Evolutionary conservation across 2,888 invertebrate species (phyloP).

Genomic region (Ferrisia virgata): DNA sequence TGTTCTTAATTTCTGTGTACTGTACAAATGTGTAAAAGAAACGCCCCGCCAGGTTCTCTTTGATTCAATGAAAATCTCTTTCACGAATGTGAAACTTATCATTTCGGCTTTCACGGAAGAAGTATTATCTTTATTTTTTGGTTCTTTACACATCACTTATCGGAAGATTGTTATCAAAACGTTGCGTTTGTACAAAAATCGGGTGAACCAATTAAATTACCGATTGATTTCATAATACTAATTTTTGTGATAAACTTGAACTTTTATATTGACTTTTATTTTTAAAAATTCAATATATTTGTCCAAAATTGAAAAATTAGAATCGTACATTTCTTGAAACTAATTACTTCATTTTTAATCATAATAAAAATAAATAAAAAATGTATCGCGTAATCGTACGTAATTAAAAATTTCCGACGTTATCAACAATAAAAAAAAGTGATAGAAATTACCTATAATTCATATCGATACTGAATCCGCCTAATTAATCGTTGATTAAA

Average conservation of each 20-base stretch:
- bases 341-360: background rate
- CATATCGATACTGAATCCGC: background rate
- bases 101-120: background rate
- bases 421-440: background rate
- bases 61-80: background rate
- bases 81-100: background rate
- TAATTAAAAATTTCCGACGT: background rate
- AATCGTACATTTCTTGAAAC: background rate
- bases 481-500: slow-evolving; percentile 11
- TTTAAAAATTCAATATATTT: background rate
- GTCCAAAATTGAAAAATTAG: background rate
- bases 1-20: too few species aligned
- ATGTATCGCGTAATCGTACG: background rate
- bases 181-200: background rate
- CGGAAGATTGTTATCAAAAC: background rate
- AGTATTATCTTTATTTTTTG: background rate
- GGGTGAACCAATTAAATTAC: background rate
- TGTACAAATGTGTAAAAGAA: too few species aligned
- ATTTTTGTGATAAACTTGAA: background rate
- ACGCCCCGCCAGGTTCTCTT: too few species aligned
- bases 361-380: background rate
- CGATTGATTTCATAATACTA: slow-evolving; percentile 1
- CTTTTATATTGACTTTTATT: too few species aligned
- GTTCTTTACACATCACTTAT: background rate
- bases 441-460: slow-evolving; percentile 5